A percentile compares a stretch with the other conserved stretches of the same genome.
Conservation (phyloP, 2,113 vertebrate species). For the Ascaphus truei region DNA sequence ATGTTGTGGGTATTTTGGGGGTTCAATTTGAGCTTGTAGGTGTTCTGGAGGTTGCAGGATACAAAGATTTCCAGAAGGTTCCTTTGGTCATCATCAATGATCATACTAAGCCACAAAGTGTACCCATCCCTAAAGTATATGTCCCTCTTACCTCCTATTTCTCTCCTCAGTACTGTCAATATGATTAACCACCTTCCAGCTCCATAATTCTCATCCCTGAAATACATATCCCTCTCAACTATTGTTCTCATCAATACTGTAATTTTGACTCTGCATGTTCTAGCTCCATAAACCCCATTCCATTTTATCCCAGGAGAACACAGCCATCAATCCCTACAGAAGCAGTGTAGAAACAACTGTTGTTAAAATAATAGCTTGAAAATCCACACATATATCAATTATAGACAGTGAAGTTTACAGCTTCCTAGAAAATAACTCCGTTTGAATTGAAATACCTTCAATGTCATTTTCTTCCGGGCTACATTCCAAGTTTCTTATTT, state of each 20-base stretch:
- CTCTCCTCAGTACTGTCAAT: too few relatives aligned
- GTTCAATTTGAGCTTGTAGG: too few relatives aligned
- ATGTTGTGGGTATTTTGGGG: too few relatives aligned
- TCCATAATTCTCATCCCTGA: neutral
- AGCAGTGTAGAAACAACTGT: slow-evolving; percentile 9
- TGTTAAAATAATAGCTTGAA: slow-evolving; percentile 11
- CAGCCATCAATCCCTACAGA: slow-evolving; percentile 12
- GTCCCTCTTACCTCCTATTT: too few relatives aligned
- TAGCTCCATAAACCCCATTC: neutral
- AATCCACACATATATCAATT: slow-evolving; percentile 34
- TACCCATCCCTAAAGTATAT: too few relatives aligned
- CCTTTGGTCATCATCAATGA: too few relatives aligned
- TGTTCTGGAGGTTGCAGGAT: too few relatives aligned
- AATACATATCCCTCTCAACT: neutral
- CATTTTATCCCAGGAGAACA: slow-evolving; percentile 11
- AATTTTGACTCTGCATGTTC: neutral
- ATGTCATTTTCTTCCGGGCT: slow-evolving; percentile 36
- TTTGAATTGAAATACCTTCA: slow-evolving; percentile 37
- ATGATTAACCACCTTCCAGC: too few relatives aligned
- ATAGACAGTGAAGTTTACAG: slow-evolving; percentile 33
- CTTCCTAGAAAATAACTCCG: slow-evolving; percentile 25
- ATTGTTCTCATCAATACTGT: neutral
- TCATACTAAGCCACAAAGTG: too few relatives aligned
- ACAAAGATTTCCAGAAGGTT: too few relatives aligned
- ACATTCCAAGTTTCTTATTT: slow-evolving; percentile 33